Evolutionary conservation across 2,888 invertebrate species (phyloP).

Genomic region (Nemoura dubitans): DNA sequence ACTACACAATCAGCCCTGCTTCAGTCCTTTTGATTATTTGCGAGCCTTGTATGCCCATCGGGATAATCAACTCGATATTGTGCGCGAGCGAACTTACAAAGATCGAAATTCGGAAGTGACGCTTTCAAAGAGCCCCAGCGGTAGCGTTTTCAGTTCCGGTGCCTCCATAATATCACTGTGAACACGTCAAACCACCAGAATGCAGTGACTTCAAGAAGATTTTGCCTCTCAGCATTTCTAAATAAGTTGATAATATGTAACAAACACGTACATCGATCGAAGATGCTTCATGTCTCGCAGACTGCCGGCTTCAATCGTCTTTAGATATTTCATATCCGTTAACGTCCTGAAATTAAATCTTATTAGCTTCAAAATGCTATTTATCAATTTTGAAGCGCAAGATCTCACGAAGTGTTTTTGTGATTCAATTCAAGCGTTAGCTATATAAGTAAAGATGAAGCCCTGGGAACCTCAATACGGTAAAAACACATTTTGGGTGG

Average conservation of each 20-base stretch:
- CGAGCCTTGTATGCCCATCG: neutral
- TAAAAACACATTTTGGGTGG: neutral
- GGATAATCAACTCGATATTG: neutral
- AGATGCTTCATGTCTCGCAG: constrained; percentile 68
- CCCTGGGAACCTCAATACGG: neutral
- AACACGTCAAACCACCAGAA: constrained; percentile 51
- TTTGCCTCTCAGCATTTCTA: neutral
- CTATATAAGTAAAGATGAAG: neutral
- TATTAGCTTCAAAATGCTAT: neutral
- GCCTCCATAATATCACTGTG: constrained; percentile 75
- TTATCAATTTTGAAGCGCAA: constrained; percentile 7
- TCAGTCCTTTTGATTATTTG: neutral
- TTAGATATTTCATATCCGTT: constrained; percentile 65
- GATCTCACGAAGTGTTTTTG: neutral
- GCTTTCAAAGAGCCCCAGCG: constrained; percentile 62
- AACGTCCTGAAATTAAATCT: constrained; percentile 63
- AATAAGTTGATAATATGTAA: constrained; percentile 37
- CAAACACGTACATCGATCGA: constrained; percentile 58
- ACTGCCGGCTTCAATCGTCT: constrained; percentile 67
- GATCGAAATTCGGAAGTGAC: constrained; percentile 66
- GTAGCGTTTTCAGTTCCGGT: constrained; percentile 67
- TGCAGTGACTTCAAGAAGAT: neutral
- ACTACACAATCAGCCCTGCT: neutral
- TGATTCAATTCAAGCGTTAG: no score
- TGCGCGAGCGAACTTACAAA: constrained; percentile 65